Evolutionary conservation across 2,113 vertebrate genomes (phyloP).

Genomic region (Sapayoa aenigma): DNA sequence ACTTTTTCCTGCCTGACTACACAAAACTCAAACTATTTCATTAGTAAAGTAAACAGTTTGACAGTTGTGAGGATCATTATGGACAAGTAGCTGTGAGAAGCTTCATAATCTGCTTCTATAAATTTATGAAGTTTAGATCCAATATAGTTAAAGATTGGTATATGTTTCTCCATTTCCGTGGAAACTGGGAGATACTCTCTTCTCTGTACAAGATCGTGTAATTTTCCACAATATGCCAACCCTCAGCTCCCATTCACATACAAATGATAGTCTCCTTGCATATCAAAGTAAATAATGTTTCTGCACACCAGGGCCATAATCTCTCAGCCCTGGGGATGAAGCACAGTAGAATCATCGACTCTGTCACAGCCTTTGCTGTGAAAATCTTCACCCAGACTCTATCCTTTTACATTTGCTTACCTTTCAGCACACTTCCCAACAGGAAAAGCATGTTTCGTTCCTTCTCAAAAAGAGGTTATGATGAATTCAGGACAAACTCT

Average conservation of each 20-base stretch:
- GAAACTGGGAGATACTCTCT: neutral
- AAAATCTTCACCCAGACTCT: neutral
- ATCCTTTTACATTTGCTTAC: neutral
- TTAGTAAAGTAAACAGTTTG: neutral
- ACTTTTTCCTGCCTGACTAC: neutral
- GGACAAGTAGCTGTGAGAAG: neutral
- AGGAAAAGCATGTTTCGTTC: neutral
- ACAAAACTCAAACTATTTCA: neutral
- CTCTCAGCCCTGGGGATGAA: neutral
- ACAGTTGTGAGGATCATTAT: neutral
- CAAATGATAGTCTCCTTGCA: neutral
- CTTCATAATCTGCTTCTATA: neutral
- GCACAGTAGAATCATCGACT: neutral
- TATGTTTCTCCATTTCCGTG: neutral
- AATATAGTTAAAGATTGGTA: neutral
- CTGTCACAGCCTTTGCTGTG: neutral
- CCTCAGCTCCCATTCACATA: accelerated
- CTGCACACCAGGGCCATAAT: neutral
- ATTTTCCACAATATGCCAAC: neutral
- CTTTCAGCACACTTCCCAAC: neutral
- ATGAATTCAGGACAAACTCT: neutral
- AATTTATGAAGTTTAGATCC: neutral
- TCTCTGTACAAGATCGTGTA: neutral
- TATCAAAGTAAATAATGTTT: neutral
- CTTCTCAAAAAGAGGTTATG: neutral